Evolutionary conservation across 1,140 invertebrate genomes (phyloP), one percentile per base, ranked within the genome.

Genomic region (Drosophila repleta): DNA sequence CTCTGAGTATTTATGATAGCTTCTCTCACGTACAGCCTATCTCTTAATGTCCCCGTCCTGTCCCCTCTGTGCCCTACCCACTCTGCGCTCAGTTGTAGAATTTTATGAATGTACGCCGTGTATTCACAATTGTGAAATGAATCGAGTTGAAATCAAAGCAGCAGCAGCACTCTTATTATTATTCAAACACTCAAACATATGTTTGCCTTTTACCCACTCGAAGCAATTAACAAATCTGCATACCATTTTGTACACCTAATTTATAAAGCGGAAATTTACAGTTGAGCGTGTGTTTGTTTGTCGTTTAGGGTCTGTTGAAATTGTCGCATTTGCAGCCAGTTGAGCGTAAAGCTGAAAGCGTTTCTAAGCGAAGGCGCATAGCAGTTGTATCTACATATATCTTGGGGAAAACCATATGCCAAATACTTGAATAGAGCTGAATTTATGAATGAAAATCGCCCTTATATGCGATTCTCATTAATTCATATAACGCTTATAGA

Each of bases 151-250:
- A 80, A 74, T 80, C 55, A 80, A 74, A 67, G 43, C 74, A 61
- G 65, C 66, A 74, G n/a, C n/a, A 29, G 29, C 29, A 29, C 29
- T 29, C 57, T 51, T 67, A 74, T 74, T 70, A 77, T 71, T 77
- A 72, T 65, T 64, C 68, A 74, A 87, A 78, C 74, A 68, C 61
- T 64, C 68, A 74, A 87, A 78, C 77, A 82, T 76, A 76, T 63
- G 65, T 71, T 56, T 58, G 66, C 45, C 55, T 62, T 49, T 49
- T 48, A 60, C 64, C 32, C 35, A 15, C 15, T 32, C 13, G 8
- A 37, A 49, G 58, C 64, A 80, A 77, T 81, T 81, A 81, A 80
- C 58, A 63, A 68, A 87, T 87, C 79, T 85, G 78, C 81, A 81
- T 87, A 74, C 32, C 39, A 43, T 71, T 81, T 68, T 71, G 74